Conservation (phyloP, 2,888 invertebrate genomes). For the Microctonus brassicae region DNA sequence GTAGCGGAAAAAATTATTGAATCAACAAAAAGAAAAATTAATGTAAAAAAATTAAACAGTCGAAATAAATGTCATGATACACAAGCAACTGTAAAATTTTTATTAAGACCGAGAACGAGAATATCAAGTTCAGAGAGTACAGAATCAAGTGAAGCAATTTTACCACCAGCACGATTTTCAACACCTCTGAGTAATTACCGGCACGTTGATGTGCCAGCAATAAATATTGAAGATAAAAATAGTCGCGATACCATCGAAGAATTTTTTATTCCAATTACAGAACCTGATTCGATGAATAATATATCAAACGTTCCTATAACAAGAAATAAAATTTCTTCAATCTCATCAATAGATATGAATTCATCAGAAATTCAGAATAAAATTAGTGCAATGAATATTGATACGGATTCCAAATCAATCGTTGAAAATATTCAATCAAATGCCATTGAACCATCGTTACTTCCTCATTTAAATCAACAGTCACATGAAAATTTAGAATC, state of each 20-base stretch:
- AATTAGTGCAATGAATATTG: constrained; percentile 21
- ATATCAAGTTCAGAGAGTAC: constrained; percentile 22
- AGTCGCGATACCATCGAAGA: background rate
- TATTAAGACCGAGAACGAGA: constrained; percentile 17
- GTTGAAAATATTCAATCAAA: background rate
- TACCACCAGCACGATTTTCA: constrained; percentile 39
- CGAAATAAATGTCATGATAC: background rate
- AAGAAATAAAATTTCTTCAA: constrained; percentile 12
- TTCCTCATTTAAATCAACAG: background rate
- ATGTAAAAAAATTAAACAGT: background rate
- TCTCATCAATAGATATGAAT: background rate
- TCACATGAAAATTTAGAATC: constrained; percentile 11
- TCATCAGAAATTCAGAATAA: constrained; percentile 9
- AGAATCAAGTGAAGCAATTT: constrained; percentile 8
- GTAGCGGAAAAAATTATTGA: background rate
- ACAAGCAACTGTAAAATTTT: background rate
- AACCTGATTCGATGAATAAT: background rate
- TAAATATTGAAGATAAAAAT: background rate
- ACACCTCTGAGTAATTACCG: constrained; percentile 43
- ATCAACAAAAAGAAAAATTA: background rate
- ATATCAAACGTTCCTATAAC: background rate
- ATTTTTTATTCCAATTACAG: background rate
- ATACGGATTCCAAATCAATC: constrained; percentile 27
- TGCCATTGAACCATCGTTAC: background rate
- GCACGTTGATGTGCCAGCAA: constrained; percentile 1